A percentile compares a stretch with the other conserved stretches of the same genome.
Evolutionary conservation across 2,797 vertebrate genomes (phyloP).

Genomic region (Bovichtus diacanthus): DNA sequence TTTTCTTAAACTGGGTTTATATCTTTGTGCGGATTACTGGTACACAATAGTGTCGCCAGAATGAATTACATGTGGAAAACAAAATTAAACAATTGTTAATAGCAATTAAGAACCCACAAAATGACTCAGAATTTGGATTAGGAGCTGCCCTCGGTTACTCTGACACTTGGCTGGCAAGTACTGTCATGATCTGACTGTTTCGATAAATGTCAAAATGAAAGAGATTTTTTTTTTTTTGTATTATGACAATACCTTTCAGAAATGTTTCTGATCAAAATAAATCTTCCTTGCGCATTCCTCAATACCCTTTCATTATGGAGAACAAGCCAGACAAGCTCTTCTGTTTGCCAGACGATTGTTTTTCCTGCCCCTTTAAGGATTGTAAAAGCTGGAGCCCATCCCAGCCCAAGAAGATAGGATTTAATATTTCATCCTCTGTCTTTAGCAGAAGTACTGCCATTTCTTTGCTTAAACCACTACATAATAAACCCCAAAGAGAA

Average conservation of each 20-base stretch:
- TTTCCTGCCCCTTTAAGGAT: slow-evolving; percentile 37
- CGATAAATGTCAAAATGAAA: neutral
- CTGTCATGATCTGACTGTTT: neutral
- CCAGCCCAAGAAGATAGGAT: slow-evolving; percentile 24
- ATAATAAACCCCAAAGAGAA: slow-evolving; percentile 19
- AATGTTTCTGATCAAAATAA: slow-evolving; percentile 17
- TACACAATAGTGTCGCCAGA: neutral
- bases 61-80: neutral
- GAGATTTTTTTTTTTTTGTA: slow-evolving; percentile 6
- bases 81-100: neutral
- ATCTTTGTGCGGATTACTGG: neutral
- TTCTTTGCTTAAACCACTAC: slow-evolving; percentile 15
- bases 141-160: neutral
- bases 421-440: slow-evolving; percentile 35
- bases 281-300: slow-evolving; percentile 6
- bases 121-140: neutral
- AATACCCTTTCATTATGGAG: slow-evolving; percentile 25
- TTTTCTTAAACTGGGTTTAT: neutral
- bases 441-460: slow-evolving; percentile 10
- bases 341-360: slow-evolving; percentile 37
- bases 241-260: slow-evolving; percentile 26
- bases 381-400: slow-evolving; percentile 38
- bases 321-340: slow-evolving; percentile 25
- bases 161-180: neutral
- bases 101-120: neutral